Evolutionary conservation across 2,888 invertebrate genomes (phyloP), one percentile per base, ranked within the genome.

Genomic region (Diarsia dahlii): DNA sequence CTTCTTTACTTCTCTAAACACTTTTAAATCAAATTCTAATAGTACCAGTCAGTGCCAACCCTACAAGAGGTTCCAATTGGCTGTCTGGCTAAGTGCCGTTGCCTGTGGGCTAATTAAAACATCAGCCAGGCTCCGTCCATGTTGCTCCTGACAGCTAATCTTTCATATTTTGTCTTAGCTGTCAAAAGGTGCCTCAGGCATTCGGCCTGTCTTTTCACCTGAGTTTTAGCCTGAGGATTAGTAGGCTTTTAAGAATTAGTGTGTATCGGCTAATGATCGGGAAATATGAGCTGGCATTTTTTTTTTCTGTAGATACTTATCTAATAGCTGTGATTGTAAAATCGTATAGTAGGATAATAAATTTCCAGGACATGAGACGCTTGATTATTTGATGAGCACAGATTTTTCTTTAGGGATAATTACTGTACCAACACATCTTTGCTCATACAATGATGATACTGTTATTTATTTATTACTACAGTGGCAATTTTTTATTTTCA

Each of bases 41-140:
- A 15, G 66, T 81, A 89, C 23, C 93, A 95, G 56, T 95, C 13
- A 10, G 67, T 81, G 89, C n/a, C 93, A 95, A 56, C 95, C 95
- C 94, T 95, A 78, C 54, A 71, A 75, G 80, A 89, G 89, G 84
- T 81, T 92, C 89, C 93, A 93, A 93, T 93, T 92, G 94, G 92
- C 92, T 89, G 91, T 88, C 88, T 85, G 90, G 92, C 94, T 94
- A 94, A 95, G 91, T 93, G 94, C 93, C 91, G 90, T 92, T 91
- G 95, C 96, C 96, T 91, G 92, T 92, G 94, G 96, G 96, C 95
- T 95, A 95, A 96, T 96, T 96, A 96, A 95, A 95, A 94, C 95
- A 95, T 95, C 95, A 94, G 89, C 86, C 81, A 85, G 81, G 80
- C 89, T 80, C 88, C 91, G 88, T 90, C 92, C 92, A 92, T 93